A percentile compares a stretch with the other conserved stretches of the same genome.
phyloP scores from a whole-genome alignment of 2,113 vertebrate species.

The Megaceryle torquata region DNA sequence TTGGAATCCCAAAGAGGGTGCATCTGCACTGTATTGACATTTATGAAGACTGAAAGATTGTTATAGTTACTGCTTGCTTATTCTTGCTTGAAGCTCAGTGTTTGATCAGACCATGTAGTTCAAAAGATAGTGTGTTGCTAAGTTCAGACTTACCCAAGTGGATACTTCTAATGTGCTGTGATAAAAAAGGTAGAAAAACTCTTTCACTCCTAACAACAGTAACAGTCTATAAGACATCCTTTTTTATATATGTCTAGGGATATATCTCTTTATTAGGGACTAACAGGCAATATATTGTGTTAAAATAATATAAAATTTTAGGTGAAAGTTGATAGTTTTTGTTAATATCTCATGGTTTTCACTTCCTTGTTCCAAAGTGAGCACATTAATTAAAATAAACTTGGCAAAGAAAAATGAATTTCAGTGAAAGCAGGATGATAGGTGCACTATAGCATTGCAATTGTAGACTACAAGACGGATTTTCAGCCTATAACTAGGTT shows the following conservation, averaged over 20 bases:
- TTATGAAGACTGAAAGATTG: background rate
- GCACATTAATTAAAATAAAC: background rate
- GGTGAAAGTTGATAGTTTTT: background rate
- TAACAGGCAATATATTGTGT: background rate
- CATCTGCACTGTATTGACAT: background rate
- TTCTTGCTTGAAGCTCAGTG: background rate
- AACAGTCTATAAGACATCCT: background rate
- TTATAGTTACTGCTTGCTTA: background rate
- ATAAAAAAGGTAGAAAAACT: background rate
- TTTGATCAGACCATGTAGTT: background rate
- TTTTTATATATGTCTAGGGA: background rate
- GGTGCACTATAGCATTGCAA: background rate
- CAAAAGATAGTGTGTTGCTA: background rate
- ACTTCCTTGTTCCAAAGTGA: background rate
- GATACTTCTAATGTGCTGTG: background rate
- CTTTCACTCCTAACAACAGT: background rate
- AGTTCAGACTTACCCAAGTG: background rate
- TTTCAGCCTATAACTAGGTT: background rate
- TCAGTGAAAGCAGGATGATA: background rate
- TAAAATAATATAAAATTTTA: background rate
- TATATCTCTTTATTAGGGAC: background rate
- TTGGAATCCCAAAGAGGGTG: background rate
- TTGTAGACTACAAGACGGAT: background rate
- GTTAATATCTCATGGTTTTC: accelerated
- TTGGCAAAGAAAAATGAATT: background rate